Conservation (phyloP, 2,797 vertebrate genomes). For the Mastacembelus armatus region DNA sequence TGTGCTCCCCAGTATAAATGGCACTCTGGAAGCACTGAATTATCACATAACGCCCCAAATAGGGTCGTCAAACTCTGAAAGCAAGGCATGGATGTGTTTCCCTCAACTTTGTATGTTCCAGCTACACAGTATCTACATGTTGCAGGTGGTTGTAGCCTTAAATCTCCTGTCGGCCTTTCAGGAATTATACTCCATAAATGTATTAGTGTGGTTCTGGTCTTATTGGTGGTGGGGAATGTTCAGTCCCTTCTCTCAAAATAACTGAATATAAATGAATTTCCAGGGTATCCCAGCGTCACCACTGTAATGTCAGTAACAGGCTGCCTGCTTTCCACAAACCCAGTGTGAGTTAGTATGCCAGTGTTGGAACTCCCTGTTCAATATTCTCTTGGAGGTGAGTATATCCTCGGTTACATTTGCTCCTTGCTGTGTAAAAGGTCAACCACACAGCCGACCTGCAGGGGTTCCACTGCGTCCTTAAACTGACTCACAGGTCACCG, state of each 20-base stretch:
- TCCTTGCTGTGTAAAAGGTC: constrained; percentile 37
- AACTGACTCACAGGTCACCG: constrained; percentile 82
- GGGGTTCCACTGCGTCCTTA: constrained; percentile 22
- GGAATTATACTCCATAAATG: constrained; percentile 33
- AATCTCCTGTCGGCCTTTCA: constrained; percentile 28
- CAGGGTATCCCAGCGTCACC: constrained; percentile 36
- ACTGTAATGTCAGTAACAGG: constrained; percentile 30
- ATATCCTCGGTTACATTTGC: constrained; percentile 1
- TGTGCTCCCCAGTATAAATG: constrained; percentile 46
- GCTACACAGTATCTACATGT: constrained; percentile 10
- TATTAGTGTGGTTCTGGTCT: constrained; percentile 30
- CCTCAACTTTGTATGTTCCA: too few species aligned
- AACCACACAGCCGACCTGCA: constrained; percentile 33
- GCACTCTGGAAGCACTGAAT: constrained; percentile 60
- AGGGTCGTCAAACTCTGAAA: constrained; percentile 35
- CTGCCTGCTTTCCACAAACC: constrained; percentile 28
- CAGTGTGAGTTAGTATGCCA: constrained; percentile 27
- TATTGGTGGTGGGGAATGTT: constrained; percentile 2
- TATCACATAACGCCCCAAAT: constrained; percentile 27
- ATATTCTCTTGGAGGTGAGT: constrained; percentile 29
- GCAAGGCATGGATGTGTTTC: constrained; percentile 58
- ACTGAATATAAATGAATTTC: constrained; percentile 46
- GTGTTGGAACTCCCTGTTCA: constrained; percentile 22
- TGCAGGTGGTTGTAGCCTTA: constrained; percentile 20
- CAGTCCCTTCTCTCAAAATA: constrained; percentile 23